Base-by-base conservation (phyloP, 2,113 vertebrate genomes). In the Tor tambroides region DNA sequence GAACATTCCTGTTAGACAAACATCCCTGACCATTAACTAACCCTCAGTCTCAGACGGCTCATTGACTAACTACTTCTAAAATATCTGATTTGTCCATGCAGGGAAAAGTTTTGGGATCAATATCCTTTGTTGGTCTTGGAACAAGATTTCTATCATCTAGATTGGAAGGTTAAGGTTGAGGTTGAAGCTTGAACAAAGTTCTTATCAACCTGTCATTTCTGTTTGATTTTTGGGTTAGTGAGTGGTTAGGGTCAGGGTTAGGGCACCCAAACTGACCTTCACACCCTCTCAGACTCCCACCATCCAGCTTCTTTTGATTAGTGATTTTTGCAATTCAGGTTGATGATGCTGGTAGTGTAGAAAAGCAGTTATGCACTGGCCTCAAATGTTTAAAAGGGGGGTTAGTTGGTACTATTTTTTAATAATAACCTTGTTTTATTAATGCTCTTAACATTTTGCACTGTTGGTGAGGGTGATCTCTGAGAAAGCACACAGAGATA, bases 241-340 rank as follows among this genome's bases (percentile, higher is more conserved):
- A 72, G 71, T 5, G 21, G 6, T 41, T 72, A 38, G 69, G 72
- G 72, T 75, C 72, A 75, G 72, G 72, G 72, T 75, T 46, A 75
- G n/a, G 26, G 23, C 23, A 46, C 38, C 23, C 38, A 14, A 17
- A 28, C 63, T 1, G 3, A 28, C 17, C 63, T 67, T 67, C 5
- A 67, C 56, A 61, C 21, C 32, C 19, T 41, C 67, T 21, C 67
- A 38, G 67, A 32, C 35, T 38, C 32, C 32, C 67, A 71, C 32
- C 4, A 10, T 71, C 17, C 32, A 71, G 19, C 0, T 6, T 56
- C 17, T 56, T 15, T 51, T 51, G 49, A 17, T 51, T 49, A 51
- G 49, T 51, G 14, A 51, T 17, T 30, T 30, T 67, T 19, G 1
- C 28, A 19, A 19, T 9, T 32, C 7, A 4, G 30, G 3, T 69